Evolutionary conservation across 2,113 vertebrate species (phyloP).

Genomic region (Notarius quadriscutis): DNA sequence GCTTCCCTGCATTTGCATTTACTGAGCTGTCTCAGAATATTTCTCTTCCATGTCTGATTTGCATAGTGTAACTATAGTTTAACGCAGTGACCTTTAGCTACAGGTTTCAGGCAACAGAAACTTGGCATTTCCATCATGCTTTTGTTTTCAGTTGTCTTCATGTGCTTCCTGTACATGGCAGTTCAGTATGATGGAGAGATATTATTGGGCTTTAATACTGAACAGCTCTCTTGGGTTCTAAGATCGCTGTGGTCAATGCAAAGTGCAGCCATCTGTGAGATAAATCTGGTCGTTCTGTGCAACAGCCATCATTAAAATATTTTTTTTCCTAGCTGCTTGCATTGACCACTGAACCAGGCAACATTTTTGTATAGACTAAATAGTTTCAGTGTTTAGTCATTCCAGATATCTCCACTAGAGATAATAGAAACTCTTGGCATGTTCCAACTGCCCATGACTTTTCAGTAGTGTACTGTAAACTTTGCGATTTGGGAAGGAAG

Average conservation of each 20-base stretch:
- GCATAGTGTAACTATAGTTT: not conserved
- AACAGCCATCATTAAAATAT: not conserved
- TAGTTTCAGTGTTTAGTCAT: not conserved
- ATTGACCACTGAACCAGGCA: not conserved
- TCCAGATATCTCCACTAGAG: not conserved
- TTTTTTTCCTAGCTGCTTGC: not conserved
- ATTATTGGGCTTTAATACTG: slow-evolving; percentile 31
- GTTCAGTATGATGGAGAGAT: slow-evolving; percentile 19
- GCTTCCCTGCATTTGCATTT: not conserved
- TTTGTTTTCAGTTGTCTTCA: not conserved
- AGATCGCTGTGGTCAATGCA: slow-evolving; percentile 34
- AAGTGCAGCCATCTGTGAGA: slow-evolving; percentile 45
- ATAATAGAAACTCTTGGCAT: not conserved
- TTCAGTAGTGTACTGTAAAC: slow-evolving; percentile 24
- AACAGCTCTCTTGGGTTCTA: slow-evolving; percentile 39
- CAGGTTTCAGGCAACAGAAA: not conserved
- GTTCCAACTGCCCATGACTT: slow-evolving; percentile 11
- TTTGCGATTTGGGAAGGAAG: slow-evolving; percentile 17
- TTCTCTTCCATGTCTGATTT: not conserved
- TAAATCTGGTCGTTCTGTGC: slow-evolving; percentile 15
- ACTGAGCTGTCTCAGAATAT: not conserved
- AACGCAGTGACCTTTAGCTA: not conserved
- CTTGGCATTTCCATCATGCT: not conserved
- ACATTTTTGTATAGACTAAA: not conserved
- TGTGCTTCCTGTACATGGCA: not conserved